phyloP scores from a whole-genome alignment of 2,113 vertebrate genomes.

The Stegostoma tigrinum region DNA sequence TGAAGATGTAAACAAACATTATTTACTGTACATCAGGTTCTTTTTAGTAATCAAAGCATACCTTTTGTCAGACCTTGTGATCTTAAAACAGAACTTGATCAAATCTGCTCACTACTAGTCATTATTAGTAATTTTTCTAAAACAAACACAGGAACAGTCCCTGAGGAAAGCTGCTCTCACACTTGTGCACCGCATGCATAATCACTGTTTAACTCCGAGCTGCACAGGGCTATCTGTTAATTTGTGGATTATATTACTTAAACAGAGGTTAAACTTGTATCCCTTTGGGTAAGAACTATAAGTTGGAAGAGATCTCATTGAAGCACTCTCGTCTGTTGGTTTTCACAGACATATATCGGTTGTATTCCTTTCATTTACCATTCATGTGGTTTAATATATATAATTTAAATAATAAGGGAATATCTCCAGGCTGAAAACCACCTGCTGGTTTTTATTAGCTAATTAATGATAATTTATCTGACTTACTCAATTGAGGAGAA shows the following conservation, averaged over 20 bases:
- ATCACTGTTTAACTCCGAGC: constrained; percentile 57
- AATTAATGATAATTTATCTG: constrained; percentile 98
- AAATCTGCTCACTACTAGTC: constrained; percentile 39
- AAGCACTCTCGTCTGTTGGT: constrained; percentile 54
- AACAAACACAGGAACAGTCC: constrained; percentile 53
- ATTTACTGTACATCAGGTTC: constrained; percentile 30
- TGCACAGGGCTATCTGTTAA: constrained; percentile 41
- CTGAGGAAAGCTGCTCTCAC: constrained; percentile 36
- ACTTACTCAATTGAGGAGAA: constrained; percentile 83
- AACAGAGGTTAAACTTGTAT: constrained; percentile 66
- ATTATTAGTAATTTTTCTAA: constrained; percentile 49
- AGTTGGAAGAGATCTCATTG: constrained; percentile 57
- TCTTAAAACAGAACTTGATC: constrained; percentile 31
- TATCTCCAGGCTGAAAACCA: constrained; percentile 84
- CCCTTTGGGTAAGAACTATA: constrained; percentile 63
- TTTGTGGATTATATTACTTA: constrained; percentile 53
- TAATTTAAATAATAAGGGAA: constrained; percentile 89
- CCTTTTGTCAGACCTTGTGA: constrained; percentile 19
- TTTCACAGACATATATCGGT: constrained; percentile 57
- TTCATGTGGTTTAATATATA: constrained; percentile 73
- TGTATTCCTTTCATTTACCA: constrained; percentile 68
- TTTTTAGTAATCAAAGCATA: constrained; percentile 33
- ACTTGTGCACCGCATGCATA: constrained; percentile 53
- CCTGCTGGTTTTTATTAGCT: constrained; percentile 96
- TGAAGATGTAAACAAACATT: constrained; percentile 25